Evolutionary conservation across 2,888 invertebrate species (phyloP), one percentile per base, ranked within the genome.

Genomic region (Arge pagana): DNA sequence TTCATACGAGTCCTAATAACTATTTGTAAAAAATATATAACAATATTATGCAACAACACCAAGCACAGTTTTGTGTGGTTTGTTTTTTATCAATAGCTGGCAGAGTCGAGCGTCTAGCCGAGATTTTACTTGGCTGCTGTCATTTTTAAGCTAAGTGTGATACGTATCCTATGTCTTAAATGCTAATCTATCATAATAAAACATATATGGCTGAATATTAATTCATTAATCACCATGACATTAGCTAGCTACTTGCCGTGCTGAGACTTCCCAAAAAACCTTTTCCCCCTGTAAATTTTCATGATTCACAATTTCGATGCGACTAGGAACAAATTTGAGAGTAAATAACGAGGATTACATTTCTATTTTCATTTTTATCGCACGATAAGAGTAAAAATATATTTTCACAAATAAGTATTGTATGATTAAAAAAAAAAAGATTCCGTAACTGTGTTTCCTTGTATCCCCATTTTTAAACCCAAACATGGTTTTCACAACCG

Each of bases 101-200:
- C 67, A 66, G 58, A 66, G 60, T 45, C 55, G 60, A 65, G 61
- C 65, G 63, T 66, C n/a, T n/a, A n/a, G 68, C 66, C 65, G 67
- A 68, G 68, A 63, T 67, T 66, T 64, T 64, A 33, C 61, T 62
- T 66, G 63, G 66, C 67, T 61, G 65, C 68, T 66, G 68, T 68
- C 68, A 59, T 19, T 33, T 62, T 68, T 50, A 68, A 67, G 66
- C 66, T 66, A 58, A 58, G 65, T 39, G 30, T 30, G 4, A 30
- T 42, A 26, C n/a, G 64, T 58, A 65, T 1, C 55, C 61, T 68
- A 65, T 57, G 11, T 59, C 59, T 63, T 19, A 7, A 8, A 36
- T 37, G 11, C 24, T 31, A 33, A 33, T n/a, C n/a, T n/a, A n/a
- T n/a, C n/a, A n/a, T n/a, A n/a, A 45, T 45, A 33, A 45, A 45